A percentile compares a stretch with the other conserved stretches of the same genome.
These are phyloP conservation scores for Imbricaverruca yamaguchii DNA, from an alignment of 2,888 invertebrate species.

Conservation along the genomic window DNA sequence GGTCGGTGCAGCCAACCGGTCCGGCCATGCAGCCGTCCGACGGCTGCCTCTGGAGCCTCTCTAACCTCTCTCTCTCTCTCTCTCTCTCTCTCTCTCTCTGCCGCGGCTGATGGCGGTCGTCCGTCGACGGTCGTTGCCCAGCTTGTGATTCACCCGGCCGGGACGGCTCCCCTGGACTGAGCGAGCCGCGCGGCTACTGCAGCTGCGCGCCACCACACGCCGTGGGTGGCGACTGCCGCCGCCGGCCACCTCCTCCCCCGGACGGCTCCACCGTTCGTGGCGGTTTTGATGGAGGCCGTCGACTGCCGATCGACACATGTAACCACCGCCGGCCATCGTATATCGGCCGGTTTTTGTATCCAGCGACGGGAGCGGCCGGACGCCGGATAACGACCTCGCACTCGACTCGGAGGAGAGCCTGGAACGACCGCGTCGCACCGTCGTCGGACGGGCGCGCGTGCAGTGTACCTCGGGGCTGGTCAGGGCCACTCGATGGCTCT, in stretches of 20 bases:
- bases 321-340: background rate
- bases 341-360: constrained; percentile 3
- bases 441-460: background rate
- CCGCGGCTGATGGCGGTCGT: background rate
- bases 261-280: background rate
- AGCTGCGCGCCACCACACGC: too few relatives aligned
- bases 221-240: too few relatives aligned
- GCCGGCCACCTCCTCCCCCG: too few relatives aligned
- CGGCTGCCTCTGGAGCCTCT: background rate
- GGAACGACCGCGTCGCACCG: background rate
- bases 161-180: background rate
- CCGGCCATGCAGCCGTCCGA: background rate
- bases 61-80: background rate
- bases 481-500: too few relatives aligned
- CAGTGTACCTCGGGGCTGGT: too few relatives aligned
- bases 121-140: background rate
- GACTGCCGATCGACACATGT: background rate
- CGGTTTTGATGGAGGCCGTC: background rate
- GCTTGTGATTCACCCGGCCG: background rate
- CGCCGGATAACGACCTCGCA: constrained; percentile 3
- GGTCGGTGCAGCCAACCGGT: background rate
- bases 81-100: too few relatives aligned
- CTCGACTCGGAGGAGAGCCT: background rate
- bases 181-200: too few relatives aligned
- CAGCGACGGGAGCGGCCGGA: background rate